Base-by-base conservation (phyloP, 2,797 vertebrate genomes). In the Margarornis squamiger region DNA sequence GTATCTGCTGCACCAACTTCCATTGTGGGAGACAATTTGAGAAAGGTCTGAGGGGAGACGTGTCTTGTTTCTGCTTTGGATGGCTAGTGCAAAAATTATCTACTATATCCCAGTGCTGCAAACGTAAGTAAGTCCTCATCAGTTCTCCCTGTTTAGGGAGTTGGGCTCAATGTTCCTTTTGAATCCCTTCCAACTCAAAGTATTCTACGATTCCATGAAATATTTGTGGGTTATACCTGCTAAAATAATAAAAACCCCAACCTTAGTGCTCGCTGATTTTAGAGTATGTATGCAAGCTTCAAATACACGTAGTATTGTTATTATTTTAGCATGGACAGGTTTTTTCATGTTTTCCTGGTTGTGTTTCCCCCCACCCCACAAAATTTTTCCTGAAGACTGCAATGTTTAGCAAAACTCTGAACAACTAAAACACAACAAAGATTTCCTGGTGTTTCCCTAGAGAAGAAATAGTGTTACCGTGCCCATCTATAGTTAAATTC, bases 91-190 rank as follows among this genome's bases (percentile, higher is more conserved):
- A 49, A 43, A 62, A 77, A n/a, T 9, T 41, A 62, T 7, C 32
- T 41, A 5, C 21, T 27, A 6, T 30, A 46, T 45, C 14, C 16
- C 14, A 8, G 9, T 6, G 18, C 34, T 57, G 41, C 13, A 9
- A 1, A 1, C 5, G 11, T 38, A 32, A 65, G 19, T 36, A 39
- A 62, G 4, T 38, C 12, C 5, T 58, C 21, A 14, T 32, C 1
- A 2, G 54, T 73, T 62, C 51, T 19, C 18, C 4, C n/a, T 18
- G 14, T 24, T 16, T 30, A 49, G 20, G 29, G 29, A 63, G 21
- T 16, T 65, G 68, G 10, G 38, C 23, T 70, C 0, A 1, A 15
- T 48, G 45, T 52, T 49, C 32, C 32, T 59, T 54, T 43, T 15
- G 17, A 3, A 7, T 43, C 15, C 57, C 17, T 71, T 85, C 14